phyloP scores from a whole-genome alignment of 92 coral and sea anemone species.

The Palythoa heliodiscus region DNA sequence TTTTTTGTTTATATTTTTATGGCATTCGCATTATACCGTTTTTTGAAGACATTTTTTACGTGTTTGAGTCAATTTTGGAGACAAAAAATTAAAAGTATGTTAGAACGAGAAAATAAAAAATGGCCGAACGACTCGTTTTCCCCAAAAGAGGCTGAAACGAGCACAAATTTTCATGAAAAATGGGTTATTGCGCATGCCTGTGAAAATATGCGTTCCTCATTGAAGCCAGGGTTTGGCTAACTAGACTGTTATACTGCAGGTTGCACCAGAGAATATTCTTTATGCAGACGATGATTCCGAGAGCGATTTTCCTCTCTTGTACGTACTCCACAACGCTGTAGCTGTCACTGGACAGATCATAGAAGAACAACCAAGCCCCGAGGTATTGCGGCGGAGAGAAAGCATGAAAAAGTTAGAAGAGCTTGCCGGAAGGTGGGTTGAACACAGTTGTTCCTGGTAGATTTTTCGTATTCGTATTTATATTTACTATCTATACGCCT shows the following conservation, averaged over 20 bases:
- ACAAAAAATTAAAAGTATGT: too few species aligned
- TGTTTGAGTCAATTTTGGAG: too few species aligned
- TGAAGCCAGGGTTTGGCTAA: too few species aligned
- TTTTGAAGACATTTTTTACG: too few species aligned
- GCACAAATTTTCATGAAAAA: too few species aligned
- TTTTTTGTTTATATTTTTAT: neutral
- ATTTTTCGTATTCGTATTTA: neutral
- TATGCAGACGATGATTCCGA: conserved; percentile 49
- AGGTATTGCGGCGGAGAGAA: conserved; percentile 59
- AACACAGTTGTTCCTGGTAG: neutral
- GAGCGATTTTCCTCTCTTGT: conserved; percentile 62
- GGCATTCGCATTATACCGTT: neutral
- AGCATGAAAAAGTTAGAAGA: conserved; percentile 61
- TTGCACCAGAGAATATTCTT: conserved; percentile 74
- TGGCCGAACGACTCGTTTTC: too few species aligned
- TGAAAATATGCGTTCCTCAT: too few species aligned
- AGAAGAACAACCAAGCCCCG: conserved; percentile 68
- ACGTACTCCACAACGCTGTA: conserved; percentile 83
- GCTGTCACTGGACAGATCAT: conserved; percentile 72
- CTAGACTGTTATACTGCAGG: conserved; percentile 26
- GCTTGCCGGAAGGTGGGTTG: conserved; percentile 79
- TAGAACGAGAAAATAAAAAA: too few species aligned
- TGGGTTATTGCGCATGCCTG: too few species aligned
- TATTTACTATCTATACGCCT: neutral
- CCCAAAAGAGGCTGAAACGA: too few species aligned